Conservation (phyloP, 2,113 vertebrate species). For the Aldabrachelys gigantea region DNA sequence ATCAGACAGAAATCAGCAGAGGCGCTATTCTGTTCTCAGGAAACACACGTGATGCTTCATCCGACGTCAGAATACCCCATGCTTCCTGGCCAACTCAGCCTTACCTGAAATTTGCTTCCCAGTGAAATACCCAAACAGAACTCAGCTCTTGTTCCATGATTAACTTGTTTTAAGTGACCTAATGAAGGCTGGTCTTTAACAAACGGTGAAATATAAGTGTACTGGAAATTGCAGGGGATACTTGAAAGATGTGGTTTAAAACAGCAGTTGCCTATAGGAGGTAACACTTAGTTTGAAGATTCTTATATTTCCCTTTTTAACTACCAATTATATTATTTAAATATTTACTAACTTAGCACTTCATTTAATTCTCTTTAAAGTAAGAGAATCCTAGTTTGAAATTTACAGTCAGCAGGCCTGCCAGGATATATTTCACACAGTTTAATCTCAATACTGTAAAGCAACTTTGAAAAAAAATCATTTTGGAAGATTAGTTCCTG, state of each 20-base stretch:
- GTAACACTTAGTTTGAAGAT: neutral
- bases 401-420: neutral
- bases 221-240: accelerated
- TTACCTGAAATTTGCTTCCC: neutral
- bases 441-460: neutral
- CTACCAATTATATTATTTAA: neutral
- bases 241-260: neutral
- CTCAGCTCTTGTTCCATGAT: neutral
- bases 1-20: neutral
- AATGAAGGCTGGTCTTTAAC: accelerated
- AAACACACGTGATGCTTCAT: neutral
- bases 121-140: neutral
- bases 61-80: neutral
- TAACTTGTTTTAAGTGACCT: neutral
- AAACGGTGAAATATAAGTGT: neutral
- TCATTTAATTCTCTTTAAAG: neutral
- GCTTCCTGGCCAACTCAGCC: neutral
- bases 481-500: neutral
- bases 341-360: neutral
- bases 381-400: neutral
- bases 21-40: neutral
- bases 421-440: accelerated
- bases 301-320: neutral
- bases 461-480: neutral
- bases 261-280: neutral